Percentiles rank a stretch among this genome's conserved stretches.
phyloP scores from a whole-genome alignment of 2,888 invertebrate species.

The Acronicta leporina region DNA sequence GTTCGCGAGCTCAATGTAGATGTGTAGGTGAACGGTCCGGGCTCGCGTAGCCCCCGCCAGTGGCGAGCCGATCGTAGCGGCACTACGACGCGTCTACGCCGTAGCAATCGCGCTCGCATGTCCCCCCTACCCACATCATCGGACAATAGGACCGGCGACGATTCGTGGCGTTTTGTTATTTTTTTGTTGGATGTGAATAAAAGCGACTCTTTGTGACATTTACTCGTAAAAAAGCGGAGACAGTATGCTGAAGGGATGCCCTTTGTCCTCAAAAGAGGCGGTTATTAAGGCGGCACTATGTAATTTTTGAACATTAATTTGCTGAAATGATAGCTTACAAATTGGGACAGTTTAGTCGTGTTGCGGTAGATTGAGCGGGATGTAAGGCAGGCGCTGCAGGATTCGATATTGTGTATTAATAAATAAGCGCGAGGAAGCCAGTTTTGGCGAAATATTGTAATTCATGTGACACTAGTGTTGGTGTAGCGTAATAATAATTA shows the following conservation, averaged over 20 bases:
- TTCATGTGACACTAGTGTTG: conserved; percentile 74
- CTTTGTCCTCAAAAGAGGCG: conserved; percentile 67
- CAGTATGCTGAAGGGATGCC: conserved; percentile 69
- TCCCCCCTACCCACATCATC: conserved; percentile 66
- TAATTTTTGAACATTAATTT: conserved; percentile 71
- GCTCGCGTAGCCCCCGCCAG: conserved; percentile 87
- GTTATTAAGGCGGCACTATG: conserved; percentile 65
- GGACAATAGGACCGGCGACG: conserved; percentile 81
- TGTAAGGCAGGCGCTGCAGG: conserved; percentile 59
- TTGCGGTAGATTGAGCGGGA: conserved; percentile 67
- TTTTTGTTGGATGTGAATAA: conserved; percentile 82
- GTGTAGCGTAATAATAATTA: conserved; percentile 74
- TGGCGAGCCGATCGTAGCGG: conserved; percentile 81
- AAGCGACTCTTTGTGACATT: conserved; percentile 76
- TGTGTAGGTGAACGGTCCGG: conserved; percentile 84
- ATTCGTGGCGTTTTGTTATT: conserved; percentile 82
- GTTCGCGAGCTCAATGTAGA: conserved; percentile 67
- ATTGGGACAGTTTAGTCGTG: conserved; percentile 69
- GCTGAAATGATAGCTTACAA: conserved; percentile 63
- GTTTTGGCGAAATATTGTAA: conserved; percentile 62
- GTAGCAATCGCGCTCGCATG: conserved; percentile 68
- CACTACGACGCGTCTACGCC: conserved; percentile 82
- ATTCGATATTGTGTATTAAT: conserved; percentile 61
- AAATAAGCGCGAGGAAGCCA: conserved; percentile 56
- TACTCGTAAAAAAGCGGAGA: conserved; percentile 70